phyloP scores from a whole-genome alignment of 2,797 vertebrate genomes.

The Gadopsis marmoratus region DNA sequence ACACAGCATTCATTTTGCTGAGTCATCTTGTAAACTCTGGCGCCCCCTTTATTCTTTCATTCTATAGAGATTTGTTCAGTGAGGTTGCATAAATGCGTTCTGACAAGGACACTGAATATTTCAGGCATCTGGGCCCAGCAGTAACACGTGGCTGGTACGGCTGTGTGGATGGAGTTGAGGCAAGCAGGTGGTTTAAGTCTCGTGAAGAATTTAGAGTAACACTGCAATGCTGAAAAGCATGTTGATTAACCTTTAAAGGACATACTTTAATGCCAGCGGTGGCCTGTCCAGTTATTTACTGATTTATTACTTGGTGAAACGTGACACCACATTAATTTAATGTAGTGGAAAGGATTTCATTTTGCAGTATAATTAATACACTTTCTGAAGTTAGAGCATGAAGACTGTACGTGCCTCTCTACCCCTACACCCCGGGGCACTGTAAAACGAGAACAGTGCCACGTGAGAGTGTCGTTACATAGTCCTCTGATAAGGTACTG shows the following conservation, averaged over 20 bases:
- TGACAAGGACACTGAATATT: constrained; percentile 82
- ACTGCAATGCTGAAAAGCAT: constrained; percentile 8
- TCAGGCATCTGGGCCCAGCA: constrained; percentile 66
- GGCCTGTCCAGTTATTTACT: not conserved
- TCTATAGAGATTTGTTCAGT: constrained; percentile 66
- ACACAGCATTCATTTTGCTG: constrained; percentile 43
- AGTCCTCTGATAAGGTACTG: constrained; percentile 70
- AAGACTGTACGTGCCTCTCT: not conserved
- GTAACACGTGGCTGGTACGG: constrained; percentile 51
- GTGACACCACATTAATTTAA: not conserved
- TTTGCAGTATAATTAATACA: not conserved
- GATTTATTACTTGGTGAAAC: not conserved
- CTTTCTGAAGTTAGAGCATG: not conserved
- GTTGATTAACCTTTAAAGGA: not conserved
- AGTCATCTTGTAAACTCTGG: constrained; percentile 55
- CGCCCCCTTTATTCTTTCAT: constrained; percentile 32
- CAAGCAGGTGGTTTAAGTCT: constrained; percentile 21
- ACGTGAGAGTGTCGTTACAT: constrained; percentile 45
- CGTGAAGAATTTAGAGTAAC: constrained; percentile 20
- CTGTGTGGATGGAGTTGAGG: constrained; percentile 34
- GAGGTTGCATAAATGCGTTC: constrained; percentile 73
- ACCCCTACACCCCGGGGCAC: constrained; percentile 1
- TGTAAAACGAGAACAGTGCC: constrained; percentile 26
- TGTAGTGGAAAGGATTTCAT: not conserved
- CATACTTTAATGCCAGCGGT: not conserved